Evolutionary conservation across 2,888 invertebrate genomes (phyloP), one percentile per base, ranked within the genome.

Genomic region (Dromius quadrimaculatus): DNA sequence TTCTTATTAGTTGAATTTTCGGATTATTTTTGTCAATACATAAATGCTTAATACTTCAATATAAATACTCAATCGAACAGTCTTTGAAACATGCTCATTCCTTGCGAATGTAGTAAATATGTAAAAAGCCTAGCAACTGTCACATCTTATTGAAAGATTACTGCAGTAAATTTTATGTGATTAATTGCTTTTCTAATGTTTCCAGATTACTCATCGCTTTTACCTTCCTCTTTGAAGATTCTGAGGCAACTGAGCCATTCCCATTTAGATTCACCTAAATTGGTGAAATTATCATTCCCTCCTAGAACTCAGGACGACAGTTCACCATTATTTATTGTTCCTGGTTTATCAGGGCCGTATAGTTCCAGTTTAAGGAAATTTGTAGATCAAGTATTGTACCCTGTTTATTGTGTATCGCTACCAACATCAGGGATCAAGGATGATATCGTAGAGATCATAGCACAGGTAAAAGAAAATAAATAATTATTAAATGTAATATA

Each of bases 241-340:
- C 13, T 66, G 17, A 50, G 38, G 22, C 36, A 23, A 9, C 17
- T 66, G 22, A 41, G 64, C 9, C 15, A 23, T 17, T 17, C 8
- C 22, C 23, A 23, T 8, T 23, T 22, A 2, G 23, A 4, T 9
- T 1, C 78, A 73, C 78, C 81, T 0, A 76, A 77, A 54, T 75
- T 83, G 23, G 72, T 79, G 0, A 82, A 83, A 72, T 71, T 83
- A 1, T 74, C 79, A 19, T 81, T 83, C 0, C 76, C 81, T 47
- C 80, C 82, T 1, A 74, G 77, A 8, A 78, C 77, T 70, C 79
- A 80, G 13, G 73, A 81, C 43, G 82, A 83, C 66, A 65, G 81
- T 9, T 79, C 79, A 2, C 83, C 83, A 0, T 72, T 83, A 0
- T 83, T 84, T 71, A 74, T 83, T 1, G 77, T 84, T 41, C 82